Percentiles rank a stretch among this genome's conserved stretches.
phyloP scores from a whole-genome alignment of 1,140 invertebrate species.

The Propsilocerus akamusi region DNA sequence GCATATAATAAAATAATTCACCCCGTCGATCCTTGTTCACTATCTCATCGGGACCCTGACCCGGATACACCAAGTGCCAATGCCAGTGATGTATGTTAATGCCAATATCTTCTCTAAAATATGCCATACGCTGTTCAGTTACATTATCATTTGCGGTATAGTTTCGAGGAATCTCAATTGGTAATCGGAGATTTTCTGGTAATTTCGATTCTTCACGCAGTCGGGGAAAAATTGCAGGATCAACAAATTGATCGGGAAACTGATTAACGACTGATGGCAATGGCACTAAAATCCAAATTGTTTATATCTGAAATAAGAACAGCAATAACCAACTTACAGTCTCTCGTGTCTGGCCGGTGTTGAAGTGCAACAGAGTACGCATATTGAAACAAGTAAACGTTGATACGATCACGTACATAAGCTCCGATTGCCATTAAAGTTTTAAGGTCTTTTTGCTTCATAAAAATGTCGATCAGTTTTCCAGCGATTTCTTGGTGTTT shows the following conservation, averaged over 20 bases:
- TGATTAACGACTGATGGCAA: slow-evolving; percentile 48
- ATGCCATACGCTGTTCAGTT: slow-evolving; percentile 42
- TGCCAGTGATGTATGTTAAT: slow-evolving; percentile 63
- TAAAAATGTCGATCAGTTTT: slow-evolving; percentile 50
- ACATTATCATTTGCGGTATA: slow-evolving; percentile 55
- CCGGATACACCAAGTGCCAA: slow-evolving; percentile 64
- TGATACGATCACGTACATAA: slow-evolving; percentile 52
- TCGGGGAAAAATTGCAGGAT: slow-evolving; percentile 43
- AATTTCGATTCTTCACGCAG: slow-evolving; percentile 48
- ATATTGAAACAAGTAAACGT: slow-evolving; percentile 62
- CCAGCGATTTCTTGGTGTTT: slow-evolving; percentile 46
- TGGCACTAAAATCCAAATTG: too few relatives aligned
- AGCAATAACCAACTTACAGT: too few relatives aligned
- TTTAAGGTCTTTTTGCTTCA: slow-evolving; percentile 27
- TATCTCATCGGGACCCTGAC: slow-evolving; percentile 33
- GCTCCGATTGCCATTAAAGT: slow-evolving; percentile 30
- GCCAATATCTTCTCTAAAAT: slow-evolving; percentile 54
- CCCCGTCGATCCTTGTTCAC: slow-evolving; percentile 50
- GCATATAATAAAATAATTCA: slow-evolving; percentile 64
- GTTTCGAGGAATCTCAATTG: slow-evolving; percentile 47
- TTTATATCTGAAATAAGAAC: too few relatives aligned
- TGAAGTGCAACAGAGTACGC: slow-evolving; percentile 52
- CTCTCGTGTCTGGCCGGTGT: slow-evolving; percentile 54
- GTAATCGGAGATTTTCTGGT: slow-evolving; percentile 35
- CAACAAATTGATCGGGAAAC: slow-evolving; percentile 63